Percentiles rank a stretch among this genome's conserved stretches.
These are phyloP conservation scores for Spinus pinus DNA, from an alignment of 2,797 vertebrate genomes.

Conservation along the genomic window DNA sequence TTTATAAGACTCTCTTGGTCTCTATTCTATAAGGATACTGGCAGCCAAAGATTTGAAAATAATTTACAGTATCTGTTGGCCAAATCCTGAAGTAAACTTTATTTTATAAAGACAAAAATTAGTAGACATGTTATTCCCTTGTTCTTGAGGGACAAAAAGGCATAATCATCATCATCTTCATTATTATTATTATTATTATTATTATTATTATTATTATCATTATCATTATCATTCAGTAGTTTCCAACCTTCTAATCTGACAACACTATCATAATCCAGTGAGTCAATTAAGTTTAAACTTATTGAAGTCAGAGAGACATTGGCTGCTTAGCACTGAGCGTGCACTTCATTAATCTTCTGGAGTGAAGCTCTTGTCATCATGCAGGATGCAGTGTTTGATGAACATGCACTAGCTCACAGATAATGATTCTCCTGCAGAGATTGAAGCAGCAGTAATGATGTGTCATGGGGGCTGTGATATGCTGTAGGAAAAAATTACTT, in stretches of 20 bases:
- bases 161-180: neutral
- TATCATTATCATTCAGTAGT: neutral
- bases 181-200: neutral
- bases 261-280: neutral
- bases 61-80: neutral
- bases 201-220: neutral
- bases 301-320: neutral
- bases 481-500: neutral
- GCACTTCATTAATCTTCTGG: neutral
- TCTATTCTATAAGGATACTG: neutral
- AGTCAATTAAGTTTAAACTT: neutral
- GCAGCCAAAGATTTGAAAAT: neutral
- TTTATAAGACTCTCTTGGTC: neutral
- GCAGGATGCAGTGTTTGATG: constrained; percentile 8
- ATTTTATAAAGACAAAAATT: neutral
- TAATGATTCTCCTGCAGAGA: neutral
- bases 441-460: constrained; percentile 18
- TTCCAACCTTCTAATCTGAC: neutral
- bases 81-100: neutral
- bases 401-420: constrained; percentile 7
- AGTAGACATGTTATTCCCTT: neutral
- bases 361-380: neutral
- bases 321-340: neutral
- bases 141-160: neutral
- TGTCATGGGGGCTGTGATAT: neutral